Base-by-base conservation (phyloP, 1,140 invertebrate species). In the Orchesella cincta region DNA sequence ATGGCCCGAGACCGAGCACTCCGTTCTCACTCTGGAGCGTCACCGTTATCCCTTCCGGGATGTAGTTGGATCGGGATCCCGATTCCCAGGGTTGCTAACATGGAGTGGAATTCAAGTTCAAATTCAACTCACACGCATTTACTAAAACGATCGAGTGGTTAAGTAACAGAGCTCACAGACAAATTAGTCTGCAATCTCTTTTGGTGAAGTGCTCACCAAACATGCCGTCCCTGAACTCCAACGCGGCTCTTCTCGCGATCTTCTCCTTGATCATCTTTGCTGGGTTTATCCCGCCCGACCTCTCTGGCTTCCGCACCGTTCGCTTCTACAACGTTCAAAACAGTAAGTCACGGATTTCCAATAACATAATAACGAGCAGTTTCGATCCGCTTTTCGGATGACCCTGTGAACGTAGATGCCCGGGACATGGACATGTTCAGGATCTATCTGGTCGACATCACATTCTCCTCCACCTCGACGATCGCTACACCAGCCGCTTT, bases 41-140 rank as follows among this genome's bases (percentile, higher is more conserved):
- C 0, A 96, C 92, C 74, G 90, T 92, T 18, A 94, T 88, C 80
- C 90, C 90, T 54, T 89, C 84, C 0, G 94, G 94, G 80, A 99
- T 96, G 81, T 92, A 98, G 85, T 98, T 99, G 85, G 89, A 98
- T 96, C 1, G 98, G 98, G 85, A 99, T 98, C n/a, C 97, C 97
- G 84, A 97, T 95, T 62, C 94, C 95, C 54, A 97, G 87, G 86
- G 96, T 96, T 14, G 90, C 93, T 94, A 81, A n/a, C n/a, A n/a
- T n/a, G n/a, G n/a, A n/a, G n/a, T n/a, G n/a, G n/a, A n/a, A n/a
- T n/a, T n/a, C n/a, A n/a, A n/a, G n/a, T n/a, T n/a, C n/a, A n/a
- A n/a, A n/a, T n/a, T n/a, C n/a, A n/a, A n/a, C n/a, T n/a, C n/a
- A n/a, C n/a, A n/a, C n/a, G n/a, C n/a, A n/a, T n/a, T n/a, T n/a